A percentile compares a stretch with the other conserved stretches of the same genome.
phyloP scores from a whole-genome alignment of 1,140 invertebrate genomes.

The Lycorma delicatula region DNA sequence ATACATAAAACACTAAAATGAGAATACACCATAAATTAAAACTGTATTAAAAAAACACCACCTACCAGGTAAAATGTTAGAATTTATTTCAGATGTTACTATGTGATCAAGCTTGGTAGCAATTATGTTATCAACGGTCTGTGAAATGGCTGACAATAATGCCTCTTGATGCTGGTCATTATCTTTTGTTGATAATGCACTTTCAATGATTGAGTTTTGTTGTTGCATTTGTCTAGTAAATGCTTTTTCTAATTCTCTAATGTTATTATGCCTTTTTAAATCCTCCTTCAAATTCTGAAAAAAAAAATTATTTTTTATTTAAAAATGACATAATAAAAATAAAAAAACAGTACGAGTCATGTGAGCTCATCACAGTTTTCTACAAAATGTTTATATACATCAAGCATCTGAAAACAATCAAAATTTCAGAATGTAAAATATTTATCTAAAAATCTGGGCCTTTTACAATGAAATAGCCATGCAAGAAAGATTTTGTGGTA shows the following conservation, averaged over 20 bases:
- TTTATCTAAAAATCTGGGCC: too few species aligned
- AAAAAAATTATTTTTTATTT: too few species aligned
- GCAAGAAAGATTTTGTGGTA: too few species aligned
- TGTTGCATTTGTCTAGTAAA: conserved; percentile 3
- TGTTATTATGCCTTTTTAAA: conserved; percentile 1
- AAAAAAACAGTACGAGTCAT: too few species aligned
- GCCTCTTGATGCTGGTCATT: conserved; percentile 21
- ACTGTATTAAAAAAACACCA: neutral
- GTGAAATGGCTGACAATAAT: conserved; percentile 30
- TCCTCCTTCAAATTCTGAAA: conserved; percentile 11
- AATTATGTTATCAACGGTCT: conserved; percentile 32
- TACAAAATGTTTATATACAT: too few species aligned
- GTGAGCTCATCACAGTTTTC: too few species aligned
- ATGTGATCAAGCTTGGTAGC: conserved; percentile 32
- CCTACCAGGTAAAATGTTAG: conserved; percentile 14
- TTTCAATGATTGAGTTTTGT: conserved; percentile 9
- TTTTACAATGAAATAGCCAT: too few species aligned
- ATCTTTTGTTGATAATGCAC: conserved; percentile 6
- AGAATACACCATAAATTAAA: too few species aligned
- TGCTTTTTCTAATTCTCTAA: conserved; percentile 13
- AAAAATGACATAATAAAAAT: too few species aligned
- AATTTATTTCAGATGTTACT: conserved; percentile 19
- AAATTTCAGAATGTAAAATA: too few species aligned
- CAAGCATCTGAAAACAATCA: too few species aligned
- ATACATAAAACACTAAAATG: too few species aligned